Evolutionary conservation across 30 jellyfish, hydroid and myxozoan species (phyloP).

Genomic region (Turritopsis dohrnii): DNA sequence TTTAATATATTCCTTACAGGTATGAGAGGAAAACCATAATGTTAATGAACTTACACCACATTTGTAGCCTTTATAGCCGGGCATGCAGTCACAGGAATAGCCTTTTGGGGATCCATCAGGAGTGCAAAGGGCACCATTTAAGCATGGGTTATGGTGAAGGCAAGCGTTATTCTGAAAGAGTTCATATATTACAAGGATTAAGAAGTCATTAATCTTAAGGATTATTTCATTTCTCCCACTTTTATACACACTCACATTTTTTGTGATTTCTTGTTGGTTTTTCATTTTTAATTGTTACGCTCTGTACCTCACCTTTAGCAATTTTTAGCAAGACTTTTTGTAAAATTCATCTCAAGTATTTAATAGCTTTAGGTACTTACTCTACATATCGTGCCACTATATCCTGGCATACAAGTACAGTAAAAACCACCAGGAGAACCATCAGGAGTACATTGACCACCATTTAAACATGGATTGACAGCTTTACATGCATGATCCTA

Average conservation of each 20-base stretch:
- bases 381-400: constrained; percentile 55
- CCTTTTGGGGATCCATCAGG: constrained; percentile 14
- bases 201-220: no score
- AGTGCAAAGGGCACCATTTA: constrained; percentile 2
- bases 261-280: no score
- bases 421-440: constrained; percentile 45
- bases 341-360: no score
- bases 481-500: constrained; percentile 34
- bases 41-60: constrained; percentile 17
- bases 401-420: constrained; percentile 58
- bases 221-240: no score
- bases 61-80: constrained; percentile 1
- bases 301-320: no score
- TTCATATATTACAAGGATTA: not conserved
- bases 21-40: not conserved
- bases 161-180: not conserved
- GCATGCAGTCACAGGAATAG: constrained; percentile 2
- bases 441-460: constrained; percentile 55
- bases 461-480: constrained; percentile 63
- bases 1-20: not conserved
- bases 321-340: no score
- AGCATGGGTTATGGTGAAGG: not conserved
- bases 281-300: no score
- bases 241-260: no score
- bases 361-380: constrained; percentile 10